Conservation (phyloP, 92 coral and sea anemone genomes). For the Pocillopora meandrina region DNA sequence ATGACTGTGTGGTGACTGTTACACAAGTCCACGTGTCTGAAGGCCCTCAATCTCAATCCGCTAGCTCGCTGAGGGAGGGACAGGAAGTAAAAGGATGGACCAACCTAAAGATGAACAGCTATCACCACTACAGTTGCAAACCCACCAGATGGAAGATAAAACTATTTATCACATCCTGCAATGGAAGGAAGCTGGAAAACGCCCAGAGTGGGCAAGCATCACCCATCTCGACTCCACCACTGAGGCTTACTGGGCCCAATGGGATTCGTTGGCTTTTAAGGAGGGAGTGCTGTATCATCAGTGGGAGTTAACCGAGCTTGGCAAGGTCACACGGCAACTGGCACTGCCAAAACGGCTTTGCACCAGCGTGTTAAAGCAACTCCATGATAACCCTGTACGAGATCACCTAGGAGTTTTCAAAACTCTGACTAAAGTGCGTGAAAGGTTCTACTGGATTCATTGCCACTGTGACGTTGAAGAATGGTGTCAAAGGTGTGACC, state of each 20-base stretch:
- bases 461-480: slow-evolving; percentile 4
- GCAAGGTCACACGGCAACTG: slow-evolving; percentile 5
- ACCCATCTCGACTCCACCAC: slow-evolving; percentile 16
- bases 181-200: slow-evolving; percentile 20
- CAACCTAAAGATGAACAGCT: slow-evolving; percentile 1
- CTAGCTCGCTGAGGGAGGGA: not conserved
- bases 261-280: slow-evolving; percentile 17
- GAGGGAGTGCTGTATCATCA: slow-evolving; percentile 4
- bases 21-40: not conserved
- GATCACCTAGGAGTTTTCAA: slow-evolving; percentile 28
- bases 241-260: slow-evolving; percentile 39
- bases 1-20: not conserved
- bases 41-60: slow-evolving; percentile 2
- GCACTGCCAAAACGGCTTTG: slow-evolving; percentile 9
- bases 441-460: slow-evolving; percentile 30
- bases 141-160: slow-evolving; percentile 21
- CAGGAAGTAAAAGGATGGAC: not conserved
- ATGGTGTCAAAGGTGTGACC: slow-evolving; percentile 27
- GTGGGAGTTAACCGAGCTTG: slow-evolving; percentile 5
- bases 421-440: slow-evolving; percentile 6
- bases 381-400: slow-evolving; percentile 21
- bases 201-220: slow-evolving; percentile 24
- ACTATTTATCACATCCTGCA: slow-evolving; percentile 16
- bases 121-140: slow-evolving; percentile 12
- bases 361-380: slow-evolving; percentile 2